phyloP scores from a whole-genome alignment of 2,888 invertebrate species.

The Xanthorhoe spadicearia region DNA sequence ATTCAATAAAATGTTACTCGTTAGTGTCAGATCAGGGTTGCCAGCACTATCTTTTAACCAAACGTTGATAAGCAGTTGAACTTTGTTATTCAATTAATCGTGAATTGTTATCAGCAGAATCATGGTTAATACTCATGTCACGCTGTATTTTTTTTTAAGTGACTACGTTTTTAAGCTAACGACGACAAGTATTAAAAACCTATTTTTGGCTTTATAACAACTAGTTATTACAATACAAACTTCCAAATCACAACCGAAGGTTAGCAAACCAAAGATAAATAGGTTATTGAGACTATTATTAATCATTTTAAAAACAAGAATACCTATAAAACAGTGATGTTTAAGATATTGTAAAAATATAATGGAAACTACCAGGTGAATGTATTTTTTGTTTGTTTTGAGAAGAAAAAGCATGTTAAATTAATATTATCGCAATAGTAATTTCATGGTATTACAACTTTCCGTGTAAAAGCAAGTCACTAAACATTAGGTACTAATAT shows the following conservation, averaged over 20 bases:
- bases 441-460: neutral
- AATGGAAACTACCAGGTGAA: too few relatives aligned
- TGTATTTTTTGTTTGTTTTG: too few relatives aligned
- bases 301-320: too few relatives aligned
- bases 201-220: too few relatives aligned
- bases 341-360: too few relatives aligned
- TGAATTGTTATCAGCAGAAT: slow-evolving; percentile 18
- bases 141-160: neutral
- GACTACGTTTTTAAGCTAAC: neutral
- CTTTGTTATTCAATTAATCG: slow-evolving; percentile 21
- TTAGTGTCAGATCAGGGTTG: neutral
- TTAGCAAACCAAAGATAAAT: too few relatives aligned
- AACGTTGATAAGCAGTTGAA: slow-evolving; percentile 19
- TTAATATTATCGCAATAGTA: neutral
- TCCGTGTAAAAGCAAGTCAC: neutral
- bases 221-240: too few relatives aligned
- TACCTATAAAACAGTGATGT: too few relatives aligned
- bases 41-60: slow-evolving; percentile 9
- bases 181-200: too few relatives aligned
- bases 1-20: neutral
- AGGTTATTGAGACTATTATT: too few relatives aligned
- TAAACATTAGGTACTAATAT: slow-evolving; percentile 44
- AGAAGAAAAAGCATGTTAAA: neutral
- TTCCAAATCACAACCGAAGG: too few relatives aligned
- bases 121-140: neutral